These are phyloP conservation scores for Phoebastria nigripes DNA, from an alignment of 2,797 vertebrate species.

Conservation along the genomic window DNA sequence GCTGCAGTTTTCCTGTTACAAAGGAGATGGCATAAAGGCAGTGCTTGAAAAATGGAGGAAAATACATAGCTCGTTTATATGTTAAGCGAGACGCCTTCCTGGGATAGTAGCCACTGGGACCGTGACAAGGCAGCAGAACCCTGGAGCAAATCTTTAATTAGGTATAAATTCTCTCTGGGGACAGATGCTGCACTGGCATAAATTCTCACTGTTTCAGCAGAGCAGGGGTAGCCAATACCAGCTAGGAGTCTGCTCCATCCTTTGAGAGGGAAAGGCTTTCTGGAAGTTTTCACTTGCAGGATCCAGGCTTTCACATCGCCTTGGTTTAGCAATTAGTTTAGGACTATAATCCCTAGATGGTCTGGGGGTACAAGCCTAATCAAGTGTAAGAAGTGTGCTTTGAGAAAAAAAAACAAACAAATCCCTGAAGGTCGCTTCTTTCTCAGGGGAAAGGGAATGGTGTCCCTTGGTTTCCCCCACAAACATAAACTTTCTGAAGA, in stretches of 20 bases:
- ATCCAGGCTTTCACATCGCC: not conserved
- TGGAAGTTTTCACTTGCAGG: not conserved
- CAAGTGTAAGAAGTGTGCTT: not conserved
- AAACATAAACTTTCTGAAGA: not conserved
- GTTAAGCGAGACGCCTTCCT: not conserved
- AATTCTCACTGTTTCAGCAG: not conserved
- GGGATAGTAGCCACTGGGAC: not conserved
- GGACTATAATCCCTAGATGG: not conserved
- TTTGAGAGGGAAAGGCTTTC: not conserved
- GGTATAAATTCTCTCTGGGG: not conserved
- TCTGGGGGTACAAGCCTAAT: not conserved
- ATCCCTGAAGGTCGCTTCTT: not conserved
- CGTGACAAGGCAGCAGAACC: not conserved
- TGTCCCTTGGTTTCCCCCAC: not conserved
- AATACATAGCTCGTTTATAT: not conserved
- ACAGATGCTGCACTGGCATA: not conserved
- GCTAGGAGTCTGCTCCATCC: not conserved
- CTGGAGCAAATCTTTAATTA: not conserved
- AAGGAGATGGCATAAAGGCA: not conserved
- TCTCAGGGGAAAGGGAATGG: not conserved
- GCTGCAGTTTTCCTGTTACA: not conserved
- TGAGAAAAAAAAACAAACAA: not conserved
- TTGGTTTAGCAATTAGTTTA: not conserved
- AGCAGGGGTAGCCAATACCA: not conserved
- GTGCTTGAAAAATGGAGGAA: not conserved